A percentile compares a stretch with the other conserved stretches of the same genome.
Evolutionary conservation across 35 echinoderm and acorn worm genomes (phyloP).

Genomic region (Antedon bifida): DNA sequence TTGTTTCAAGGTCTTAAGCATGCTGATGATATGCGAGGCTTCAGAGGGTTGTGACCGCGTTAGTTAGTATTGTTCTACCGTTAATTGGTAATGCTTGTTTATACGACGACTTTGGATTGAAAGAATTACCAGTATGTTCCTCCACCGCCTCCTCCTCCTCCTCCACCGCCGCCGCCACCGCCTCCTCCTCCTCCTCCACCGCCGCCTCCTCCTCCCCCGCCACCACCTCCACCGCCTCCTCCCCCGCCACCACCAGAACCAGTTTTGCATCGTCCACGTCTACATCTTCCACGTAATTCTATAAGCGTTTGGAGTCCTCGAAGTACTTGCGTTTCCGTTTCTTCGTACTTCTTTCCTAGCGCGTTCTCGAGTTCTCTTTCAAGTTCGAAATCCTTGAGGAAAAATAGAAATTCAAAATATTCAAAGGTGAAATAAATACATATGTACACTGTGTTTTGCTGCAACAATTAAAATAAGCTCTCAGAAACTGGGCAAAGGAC

Average conservation of each 20-base stretch:
- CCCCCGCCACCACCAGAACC: background rate
- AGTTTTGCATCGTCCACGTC: background rate
- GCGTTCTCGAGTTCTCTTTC: background rate
- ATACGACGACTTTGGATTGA: too few species aligned
- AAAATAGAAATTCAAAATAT: background rate
- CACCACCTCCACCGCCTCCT: background rate
- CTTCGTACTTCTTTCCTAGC: background rate
- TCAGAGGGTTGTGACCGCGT: too few species aligned
- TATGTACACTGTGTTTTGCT: too few species aligned
- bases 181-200: background rate
- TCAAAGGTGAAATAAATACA: too few species aligned
- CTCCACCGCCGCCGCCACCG: background rate
- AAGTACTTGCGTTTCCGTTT: background rate
- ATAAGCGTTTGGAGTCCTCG: background rate
- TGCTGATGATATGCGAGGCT: too few species aligned
- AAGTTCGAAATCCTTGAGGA: background rate
- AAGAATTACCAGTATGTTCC: too few species aligned
- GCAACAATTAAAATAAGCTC: too few species aligned
- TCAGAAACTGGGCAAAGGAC: too few species aligned
- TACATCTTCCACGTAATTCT: background rate
- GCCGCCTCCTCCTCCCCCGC: background rate
- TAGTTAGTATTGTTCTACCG: too few species aligned
- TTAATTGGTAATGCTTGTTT: too few species aligned
- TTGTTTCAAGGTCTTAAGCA: too few species aligned
- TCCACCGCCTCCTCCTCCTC: background rate